Evolutionary conservation across 2,888 invertebrate species (phyloP), one percentile per base, ranked within the genome.

Genomic region (Tetrapedia diversipes): DNA sequence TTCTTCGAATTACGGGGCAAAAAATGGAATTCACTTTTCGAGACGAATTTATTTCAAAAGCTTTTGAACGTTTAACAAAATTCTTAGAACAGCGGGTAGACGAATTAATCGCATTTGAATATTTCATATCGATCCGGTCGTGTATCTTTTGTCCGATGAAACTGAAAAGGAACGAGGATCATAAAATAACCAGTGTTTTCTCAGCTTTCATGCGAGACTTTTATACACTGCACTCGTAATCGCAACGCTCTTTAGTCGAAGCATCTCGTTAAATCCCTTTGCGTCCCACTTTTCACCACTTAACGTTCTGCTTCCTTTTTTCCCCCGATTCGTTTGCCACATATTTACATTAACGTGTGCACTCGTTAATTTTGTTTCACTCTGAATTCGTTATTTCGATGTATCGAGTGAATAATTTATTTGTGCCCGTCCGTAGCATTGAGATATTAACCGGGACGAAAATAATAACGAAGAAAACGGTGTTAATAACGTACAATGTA

Each of bases 191-290:
- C 65, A 39, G 19, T 59, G 64, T 59, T 64, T 64, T 53, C 61
- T 53, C 47, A 49, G 51, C 61, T 56, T 61, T 67, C 34, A 41
- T 53, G 8, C 16, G 27, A 51, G 47, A 64, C 45, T 68, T 77
- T 65, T 53, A 70, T 75, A 68, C 56, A 51, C 47, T n/a, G 51
- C 34, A 34, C 45, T 57, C 54, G 59, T 67, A 74, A 80, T 80
- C 61, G 69, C 65, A 56, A 54, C 49, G 70, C 69, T 63, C 70
- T 67, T 69, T 61, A 47, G 51, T 66, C 64, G 66, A 73, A 59
- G 60, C 56, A 68, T 81, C 80, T 84, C 76, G 81, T 84, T 82
- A 80, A 82, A 85, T 84, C 80, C 77, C 78, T 83, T 78, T 81
- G 74, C 69, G 78, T 77, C 78, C 67, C 64, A 66, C 73, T 79